These are phyloP conservation scores for Ips typographus DNA, from an alignment of 1,140 invertebrate genomes.

Conservation along the genomic window DNA sequence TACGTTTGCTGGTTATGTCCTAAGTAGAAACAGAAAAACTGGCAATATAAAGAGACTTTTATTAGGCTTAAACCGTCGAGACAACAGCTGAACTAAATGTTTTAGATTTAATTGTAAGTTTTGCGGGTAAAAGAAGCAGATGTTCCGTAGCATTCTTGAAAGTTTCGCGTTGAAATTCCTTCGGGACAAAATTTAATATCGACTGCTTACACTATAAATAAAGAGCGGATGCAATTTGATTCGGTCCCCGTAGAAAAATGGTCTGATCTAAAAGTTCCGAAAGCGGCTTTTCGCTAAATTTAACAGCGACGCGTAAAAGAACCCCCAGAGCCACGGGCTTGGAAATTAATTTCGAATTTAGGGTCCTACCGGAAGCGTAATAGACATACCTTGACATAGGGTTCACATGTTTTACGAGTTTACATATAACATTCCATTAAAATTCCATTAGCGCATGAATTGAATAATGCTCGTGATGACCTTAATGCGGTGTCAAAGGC, in stretches of 20 bases:
- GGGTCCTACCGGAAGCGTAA: neutral
- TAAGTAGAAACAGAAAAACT: neutral
- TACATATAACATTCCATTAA: conserved; percentile 10
- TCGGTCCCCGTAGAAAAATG: too few relatives aligned
- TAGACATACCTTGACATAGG: conserved; percentile 11
- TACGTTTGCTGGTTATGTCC: too few relatives aligned
- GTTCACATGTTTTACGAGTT: conserved; percentile 4
- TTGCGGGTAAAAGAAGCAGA: neutral
- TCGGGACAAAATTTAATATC: neutral
- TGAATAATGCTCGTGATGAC: conserved; percentile 7
- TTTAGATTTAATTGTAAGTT: neutral
- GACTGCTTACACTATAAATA: neutral
- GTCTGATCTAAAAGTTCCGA: too few relatives aligned
- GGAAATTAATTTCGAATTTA: conserved; percentile 1
- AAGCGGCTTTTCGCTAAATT: too few relatives aligned
- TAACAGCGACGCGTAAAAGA: neutral
- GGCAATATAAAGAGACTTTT: neutral
- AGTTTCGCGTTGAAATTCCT: neutral
- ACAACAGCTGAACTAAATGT: neutral
- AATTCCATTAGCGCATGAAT: conserved; percentile 5
- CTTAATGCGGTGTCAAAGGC: conserved; percentile 5
- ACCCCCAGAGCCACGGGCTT: neutral
- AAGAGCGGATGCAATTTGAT: neutral
- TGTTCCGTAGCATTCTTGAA: neutral
- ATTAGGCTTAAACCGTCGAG: neutral